A percentile compares a stretch with the other conserved stretches of the same genome.
phyloP scores from a whole-genome alignment of 2,888 invertebrate species.

The Patella ulyssiponensis region DNA sequence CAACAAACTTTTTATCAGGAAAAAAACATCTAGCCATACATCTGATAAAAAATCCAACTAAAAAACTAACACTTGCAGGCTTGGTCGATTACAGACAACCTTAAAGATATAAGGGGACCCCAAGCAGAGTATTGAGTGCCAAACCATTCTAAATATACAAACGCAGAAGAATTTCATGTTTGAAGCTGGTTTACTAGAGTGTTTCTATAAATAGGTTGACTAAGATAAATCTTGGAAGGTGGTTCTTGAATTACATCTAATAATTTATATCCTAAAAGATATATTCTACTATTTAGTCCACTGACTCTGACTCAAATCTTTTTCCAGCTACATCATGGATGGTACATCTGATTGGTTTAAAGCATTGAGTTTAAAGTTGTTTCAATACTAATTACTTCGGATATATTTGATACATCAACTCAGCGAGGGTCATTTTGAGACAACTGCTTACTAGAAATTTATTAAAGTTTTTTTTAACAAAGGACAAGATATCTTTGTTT shows the following conservation, averaged over 20 bases:
- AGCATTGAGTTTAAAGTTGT: too few species aligned
- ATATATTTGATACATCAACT: too few species aligned
- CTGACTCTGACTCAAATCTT: too few species aligned
- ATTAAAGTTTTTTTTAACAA: too few species aligned
- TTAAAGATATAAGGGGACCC: neutral
- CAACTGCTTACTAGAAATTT: too few species aligned
- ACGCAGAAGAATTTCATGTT: constrained; percentile 1
- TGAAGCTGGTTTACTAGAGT: constrained; percentile 2
- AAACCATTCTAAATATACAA: constrained; percentile 1
- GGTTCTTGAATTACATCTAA: constrained; percentile 11
- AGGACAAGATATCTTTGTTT: too few species aligned
- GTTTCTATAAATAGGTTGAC: neutral
- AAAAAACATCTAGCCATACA: neutral
- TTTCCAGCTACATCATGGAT: too few species aligned
- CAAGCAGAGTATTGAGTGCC: neutral
- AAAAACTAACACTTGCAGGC: neutral
- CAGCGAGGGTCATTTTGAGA: too few species aligned
- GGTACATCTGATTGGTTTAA: too few species aligned
- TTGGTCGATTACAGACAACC: neutral
- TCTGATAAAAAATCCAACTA: neutral
- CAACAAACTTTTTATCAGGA: neutral
- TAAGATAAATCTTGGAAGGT: constrained; percentile 7
- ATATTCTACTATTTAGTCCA: neutral
- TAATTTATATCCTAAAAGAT: constrained; percentile 9
- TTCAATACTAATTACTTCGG: too few species aligned